Evolutionary conservation across 2,888 invertebrate genomes (phyloP), one percentile per base, ranked within the genome.

Genomic region (Dorcus hopei): DNA sequence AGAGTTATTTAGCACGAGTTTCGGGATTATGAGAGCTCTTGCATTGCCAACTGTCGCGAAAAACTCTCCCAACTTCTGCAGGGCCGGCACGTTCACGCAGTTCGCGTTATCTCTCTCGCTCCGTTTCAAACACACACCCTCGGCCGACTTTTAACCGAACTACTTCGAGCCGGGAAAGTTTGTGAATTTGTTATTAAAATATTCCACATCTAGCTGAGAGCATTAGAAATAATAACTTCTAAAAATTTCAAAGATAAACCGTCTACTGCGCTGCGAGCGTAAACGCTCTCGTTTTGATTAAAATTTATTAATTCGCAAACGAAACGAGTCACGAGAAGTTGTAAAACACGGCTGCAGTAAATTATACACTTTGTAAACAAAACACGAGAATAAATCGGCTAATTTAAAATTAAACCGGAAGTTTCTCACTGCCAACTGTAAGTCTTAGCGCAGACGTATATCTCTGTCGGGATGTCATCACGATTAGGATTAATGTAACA

Each of bases 1-100:
- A 62, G 66, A 63, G 66, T 66, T 66, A 66, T 66, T 66, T 66
- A 64, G 65, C 62, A 54, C 62, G 62, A 63, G 64, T 61, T 62
- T 59, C 56, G 61, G 66, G 66, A 65, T 66, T 66, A 66, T 66
- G 63, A 66, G 65, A 62, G 62, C 62, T 60, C 60, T 62, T 57
- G 57, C 61, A 59, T 52, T 62, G 64, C 63, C 63, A 65, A 66
- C 60, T 66, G 66, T 66, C 64, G 56, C 56, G 56, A 56, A 56
- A 56, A 56, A 56, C 54, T 40, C 54, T 9, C n/a, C 11, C 26
- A 54, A 54, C 45, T 56, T 56, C 51, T 26, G 43, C 50, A 33
- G 42, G 45, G 40, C 47, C 49, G 41, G 40, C 11, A 39, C 39
- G 33, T 16, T 49, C 39, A 26, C 11, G 9, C n/a, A 39, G 39